Evolutionary conservation across 2,797 vertebrate genomes (phyloP), one percentile per base, ranked within the genome.

Genomic region (Pipistrellus pipistrellus): DNA sequence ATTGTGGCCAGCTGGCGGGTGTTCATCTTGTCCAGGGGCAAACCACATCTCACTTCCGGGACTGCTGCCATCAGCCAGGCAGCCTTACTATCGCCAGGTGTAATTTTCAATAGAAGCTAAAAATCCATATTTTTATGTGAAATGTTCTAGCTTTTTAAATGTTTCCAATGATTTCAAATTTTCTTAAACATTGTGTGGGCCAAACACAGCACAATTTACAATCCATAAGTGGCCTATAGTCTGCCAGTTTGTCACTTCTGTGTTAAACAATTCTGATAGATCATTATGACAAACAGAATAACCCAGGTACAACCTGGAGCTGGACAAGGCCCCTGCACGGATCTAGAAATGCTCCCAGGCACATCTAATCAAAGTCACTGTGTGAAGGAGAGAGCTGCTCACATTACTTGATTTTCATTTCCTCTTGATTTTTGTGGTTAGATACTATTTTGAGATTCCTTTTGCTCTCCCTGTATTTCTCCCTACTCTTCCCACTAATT

Each of bases 61-160:
- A 17, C 18, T 41, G 32, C 2, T 44, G 59, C 18, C 59, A 7
- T 66, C 44, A 48, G 48, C 55, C 84, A 57, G 1, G 4, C 1
- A 87, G 14, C 73, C 30, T 17, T 15, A 25, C 13, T 25, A 30
- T 20, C 48, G 46, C 35, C 76, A 73, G 17, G 11, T 84, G 32
- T 73, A 30, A 55, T 72, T 94, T 88, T 85, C 25, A 85, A 77
- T 2, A 64, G 62, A 78, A 48, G 64, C 71, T 91, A 38, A 20
- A 88, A 76, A 41, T 75, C 27, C 88, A 55, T 46, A 86, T 48
- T 72, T 85, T 82, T 25, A 92, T 46, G 27, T 71, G 32, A 92
- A 91, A 88, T 72, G n/a, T 44, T 53, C 38, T 85, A 9, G 55
- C 72, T 71, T 77, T 90, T 71, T 78, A 59, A 44, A 59, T 75